Conservation (phyloP, 2,113 vertebrate genomes). For the Gavia stellata region DNA sequence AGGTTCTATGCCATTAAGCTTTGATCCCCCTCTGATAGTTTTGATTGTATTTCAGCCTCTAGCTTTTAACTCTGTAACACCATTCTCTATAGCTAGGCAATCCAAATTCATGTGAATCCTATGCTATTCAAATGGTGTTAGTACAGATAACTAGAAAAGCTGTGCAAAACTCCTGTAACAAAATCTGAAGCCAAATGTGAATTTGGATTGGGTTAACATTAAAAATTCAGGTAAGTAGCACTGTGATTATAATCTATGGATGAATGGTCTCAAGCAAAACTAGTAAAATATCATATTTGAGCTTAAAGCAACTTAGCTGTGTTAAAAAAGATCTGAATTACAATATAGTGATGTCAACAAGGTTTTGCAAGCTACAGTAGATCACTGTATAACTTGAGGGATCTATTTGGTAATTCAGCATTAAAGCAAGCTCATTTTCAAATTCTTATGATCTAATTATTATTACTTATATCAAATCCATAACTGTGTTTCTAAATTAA, state of each 20-base stretch:
- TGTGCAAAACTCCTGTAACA: not conserved
- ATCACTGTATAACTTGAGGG: not conserved
- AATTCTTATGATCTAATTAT: not conserved
- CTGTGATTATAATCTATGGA: not conserved
- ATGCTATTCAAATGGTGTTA: not conserved
- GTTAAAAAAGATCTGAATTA: not conserved
- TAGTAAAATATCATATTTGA: not conserved
- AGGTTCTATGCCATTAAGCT: not conserved
- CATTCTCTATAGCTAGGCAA: not conserved
- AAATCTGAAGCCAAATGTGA: not conserved
- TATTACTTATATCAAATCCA: too few relatives aligned
- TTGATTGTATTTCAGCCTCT: not conserved
- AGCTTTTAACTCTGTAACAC: not conserved
- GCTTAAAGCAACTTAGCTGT: not conserved
- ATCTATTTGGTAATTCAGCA: not conserved
- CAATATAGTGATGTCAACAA: not conserved
- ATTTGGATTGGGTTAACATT: not conserved
- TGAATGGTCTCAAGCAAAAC: not conserved
- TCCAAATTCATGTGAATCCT: not conserved
- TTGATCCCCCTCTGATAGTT: not conserved
- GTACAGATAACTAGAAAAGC: not conserved
- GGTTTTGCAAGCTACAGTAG: not conserved
- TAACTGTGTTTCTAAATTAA: too few relatives aligned
- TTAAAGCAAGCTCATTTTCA: not conserved
- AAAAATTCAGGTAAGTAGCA: not conserved